These are phyloP conservation scores for Struthio camelus DNA, from an alignment of 2,113 vertebrate genomes.

Conservation along the genomic window DNA sequence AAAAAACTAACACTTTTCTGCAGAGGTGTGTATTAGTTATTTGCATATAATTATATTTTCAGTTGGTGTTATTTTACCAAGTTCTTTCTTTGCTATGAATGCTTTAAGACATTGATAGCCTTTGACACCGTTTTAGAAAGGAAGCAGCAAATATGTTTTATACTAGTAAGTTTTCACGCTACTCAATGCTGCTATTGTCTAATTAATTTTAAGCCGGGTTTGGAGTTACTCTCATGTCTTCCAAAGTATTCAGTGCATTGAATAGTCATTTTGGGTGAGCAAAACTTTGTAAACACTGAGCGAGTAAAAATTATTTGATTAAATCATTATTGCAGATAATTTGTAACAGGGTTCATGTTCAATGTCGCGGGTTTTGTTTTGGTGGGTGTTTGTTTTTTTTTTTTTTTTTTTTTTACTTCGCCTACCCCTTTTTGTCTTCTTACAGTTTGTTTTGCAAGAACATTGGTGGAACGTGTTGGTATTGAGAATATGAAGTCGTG, in stretches of 20 bases:
- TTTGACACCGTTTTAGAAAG: neutral
- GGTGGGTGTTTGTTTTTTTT: no score
- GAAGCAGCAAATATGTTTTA: neutral
- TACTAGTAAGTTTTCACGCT: neutral
- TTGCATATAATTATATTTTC: neutral
- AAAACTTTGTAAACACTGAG: neutral
- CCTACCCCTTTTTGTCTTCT: neutral
- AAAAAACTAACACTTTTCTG: neutral
- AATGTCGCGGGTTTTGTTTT: no score
- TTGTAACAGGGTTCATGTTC: neutral
- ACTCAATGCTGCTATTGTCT: neutral
- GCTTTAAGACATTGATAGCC: neutral
- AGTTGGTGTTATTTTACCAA: neutral
- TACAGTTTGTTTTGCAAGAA: conserved; percentile 87
- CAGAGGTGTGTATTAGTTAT: neutral
- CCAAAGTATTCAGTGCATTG: neutral
- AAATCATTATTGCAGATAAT: neutral
- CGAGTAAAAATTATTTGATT: neutral
- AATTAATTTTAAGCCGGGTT: neutral
- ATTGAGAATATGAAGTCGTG: conserved; percentile 86
- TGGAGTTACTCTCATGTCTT: neutral
- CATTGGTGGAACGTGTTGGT: conserved; percentile 85
- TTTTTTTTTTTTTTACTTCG: neutral
- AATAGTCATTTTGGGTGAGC: neutral
- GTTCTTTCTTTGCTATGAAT: neutral